These are phyloP conservation scores for Sycophila sp. DNA, from an alignment of 1,140 invertebrate species.

Conservation along the genomic window DNA sequence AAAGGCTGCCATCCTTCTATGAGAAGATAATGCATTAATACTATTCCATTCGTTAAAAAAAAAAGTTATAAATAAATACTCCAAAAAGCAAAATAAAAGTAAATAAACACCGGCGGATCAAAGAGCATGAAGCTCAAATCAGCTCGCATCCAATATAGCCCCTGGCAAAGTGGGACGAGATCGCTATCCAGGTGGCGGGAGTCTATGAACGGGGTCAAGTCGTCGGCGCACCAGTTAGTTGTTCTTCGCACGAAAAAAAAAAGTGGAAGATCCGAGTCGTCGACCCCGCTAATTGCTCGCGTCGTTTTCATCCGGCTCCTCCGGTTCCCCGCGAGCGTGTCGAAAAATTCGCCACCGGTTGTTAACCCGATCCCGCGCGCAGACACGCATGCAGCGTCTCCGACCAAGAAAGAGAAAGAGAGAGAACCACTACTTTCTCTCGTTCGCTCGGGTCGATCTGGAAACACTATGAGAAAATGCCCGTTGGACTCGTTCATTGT, in stretches of 20 bases:
- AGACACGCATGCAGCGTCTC: neutral
- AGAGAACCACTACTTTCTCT: neutral
- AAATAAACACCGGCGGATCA: too few species aligned
- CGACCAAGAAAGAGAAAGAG: neutral
- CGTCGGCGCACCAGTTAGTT: neutral
- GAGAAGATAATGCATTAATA: too few species aligned
- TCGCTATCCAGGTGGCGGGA: neutral
- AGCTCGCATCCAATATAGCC: too few species aligned
- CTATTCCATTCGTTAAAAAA: too few species aligned
- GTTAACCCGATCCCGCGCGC: neutral
- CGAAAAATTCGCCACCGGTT: neutral
- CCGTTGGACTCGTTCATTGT: neutral
- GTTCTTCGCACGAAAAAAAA: neutral
- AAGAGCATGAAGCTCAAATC: too few species aligned
- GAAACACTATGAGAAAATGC: neutral
- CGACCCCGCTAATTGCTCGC: neutral
- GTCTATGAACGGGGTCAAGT: conserved; percentile 10
- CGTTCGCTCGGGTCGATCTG: neutral
- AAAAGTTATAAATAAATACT: too few species aligned
- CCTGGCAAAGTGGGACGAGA: neutral
- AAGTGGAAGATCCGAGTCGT: neutral
- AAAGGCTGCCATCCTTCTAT: too few species aligned
- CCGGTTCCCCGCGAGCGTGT: neutral
- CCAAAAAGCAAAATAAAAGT: too few species aligned
- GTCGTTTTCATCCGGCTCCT: neutral